Base-by-base conservation (phyloP, 2,797 vertebrate species). In the Megalops cyprinoides region DNA sequence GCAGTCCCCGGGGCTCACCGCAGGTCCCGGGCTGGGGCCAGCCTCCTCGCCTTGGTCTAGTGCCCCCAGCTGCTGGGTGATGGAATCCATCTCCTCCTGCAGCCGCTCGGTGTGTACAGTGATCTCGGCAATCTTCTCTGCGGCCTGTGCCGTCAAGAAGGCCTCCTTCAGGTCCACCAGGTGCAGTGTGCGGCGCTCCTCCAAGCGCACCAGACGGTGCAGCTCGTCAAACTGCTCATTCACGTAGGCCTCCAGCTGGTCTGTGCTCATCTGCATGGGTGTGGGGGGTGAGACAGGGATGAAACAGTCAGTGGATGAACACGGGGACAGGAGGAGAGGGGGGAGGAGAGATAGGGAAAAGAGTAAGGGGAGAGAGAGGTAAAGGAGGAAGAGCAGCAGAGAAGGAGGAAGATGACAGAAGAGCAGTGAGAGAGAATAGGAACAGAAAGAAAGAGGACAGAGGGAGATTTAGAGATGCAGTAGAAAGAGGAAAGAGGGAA, bases 81-180 rank as follows among this genome's bases (percentile, higher is more conserved):
- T 95, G 91, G 93, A 93, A 84, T 90, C 92, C 95, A 97, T 96
- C 86, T 96, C 96, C 71, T 96, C 95, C 86, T 96, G 95, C 80
- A 96, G 86, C n/a, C 94, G 95, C 87, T 94, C 91, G 0, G 95
- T 93, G 81, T 94, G 88, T 3, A 93, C 86, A 0, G 80, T 87
- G 83, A 97, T 96, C 87, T 96, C 95, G 0, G 95, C 94, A 10
- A 97, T 93, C 84, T 95, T 94, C 85, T 91, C 94, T 0, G 94
- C 91, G 1, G 95, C 94, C 23, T 94, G 94, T 12, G 95, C 95
- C 0, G 95, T 96, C 84, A 96, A 89, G 86, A 93, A 95, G 0
- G 95, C 95, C 87, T 96, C 94, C 87, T 94, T 91, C 79, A 97
- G 94, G 85, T 96, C 95, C 49, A 96, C 86, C 8, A 96, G 91